phyloP scores from a whole-genome alignment of 2,888 invertebrate species.

The Polietes domitor region DNA sequence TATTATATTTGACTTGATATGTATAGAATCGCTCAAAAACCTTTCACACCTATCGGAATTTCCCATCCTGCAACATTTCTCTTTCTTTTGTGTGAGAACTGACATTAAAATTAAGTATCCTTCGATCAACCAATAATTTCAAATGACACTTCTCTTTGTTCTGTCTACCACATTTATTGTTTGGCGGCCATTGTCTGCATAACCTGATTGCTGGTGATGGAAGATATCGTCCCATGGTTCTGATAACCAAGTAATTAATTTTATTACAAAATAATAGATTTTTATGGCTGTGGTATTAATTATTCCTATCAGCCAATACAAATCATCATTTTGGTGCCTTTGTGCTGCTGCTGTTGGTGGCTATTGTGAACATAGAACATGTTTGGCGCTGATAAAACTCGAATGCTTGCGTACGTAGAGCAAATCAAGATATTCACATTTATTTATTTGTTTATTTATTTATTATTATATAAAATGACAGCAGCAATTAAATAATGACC shows the following conservation, averaged over 20 bases:
- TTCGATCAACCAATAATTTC: not conserved
- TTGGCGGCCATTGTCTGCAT: not conserved
- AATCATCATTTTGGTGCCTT: too few relatives aligned
- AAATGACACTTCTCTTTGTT: not conserved
- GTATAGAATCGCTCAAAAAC: too few relatives aligned
- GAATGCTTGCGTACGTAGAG: too few relatives aligned
- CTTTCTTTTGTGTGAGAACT: too few relatives aligned
- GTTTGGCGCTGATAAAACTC: too few relatives aligned
- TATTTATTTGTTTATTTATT: conserved; percentile 17
- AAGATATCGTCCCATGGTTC: not conserved
- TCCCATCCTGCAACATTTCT: too few relatives aligned
- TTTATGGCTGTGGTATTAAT: not conserved
- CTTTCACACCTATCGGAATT: too few relatives aligned
- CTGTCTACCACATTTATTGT: not conserved
- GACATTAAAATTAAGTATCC: too few relatives aligned
- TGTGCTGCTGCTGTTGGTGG: too few relatives aligned
- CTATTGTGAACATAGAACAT: too few relatives aligned
- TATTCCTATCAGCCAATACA: not conserved
- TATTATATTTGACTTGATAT: too few relatives aligned
- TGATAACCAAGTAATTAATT: not conserved
- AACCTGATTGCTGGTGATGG: not conserved
- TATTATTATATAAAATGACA: conserved; percentile 21
- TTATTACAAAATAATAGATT: not conserved
- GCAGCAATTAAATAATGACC: conserved; percentile 21
- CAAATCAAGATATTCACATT: not conserved